Evolutionary conservation across 2,888 invertebrate species (phyloP), one percentile per base, ranked within the genome.

Genomic region (Tupiocoris notatus): DNA sequence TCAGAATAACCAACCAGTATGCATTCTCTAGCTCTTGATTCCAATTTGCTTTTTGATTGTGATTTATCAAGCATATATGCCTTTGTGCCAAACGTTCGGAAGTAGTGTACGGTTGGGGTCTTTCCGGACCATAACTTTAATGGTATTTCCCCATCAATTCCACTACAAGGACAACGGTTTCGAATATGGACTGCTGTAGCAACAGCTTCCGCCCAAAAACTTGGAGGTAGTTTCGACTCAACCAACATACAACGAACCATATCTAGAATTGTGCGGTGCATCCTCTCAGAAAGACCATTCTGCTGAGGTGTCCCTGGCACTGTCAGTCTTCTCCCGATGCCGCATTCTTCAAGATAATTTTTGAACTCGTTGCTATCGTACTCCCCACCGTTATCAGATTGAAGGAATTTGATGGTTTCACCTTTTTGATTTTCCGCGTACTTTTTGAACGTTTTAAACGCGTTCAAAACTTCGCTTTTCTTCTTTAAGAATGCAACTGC

Each of bases 261-360:
- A 12, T 58, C 58, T 2, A 58, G 58, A 6, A 58, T 6, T 2
- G 58, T 58, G 3, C 2, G 58, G 16, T 58, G 16, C n/a, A n/a
- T n/a, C n/a, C n/a, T n/a, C n/a, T n/a, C n/a, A n/a, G n/a, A n/a
- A n/a, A n/a, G n/a, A n/a, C 58, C 58, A 58, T 58, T 58, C 16
- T 58, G 58, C 58, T 58, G 16, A 12, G 58, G 58, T 12, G 58
- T 58, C 2, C 58, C 58, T 6, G 58, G 58, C 18, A 58, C 58
- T 6, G 6, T 58, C 2, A 58, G 16, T 12, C 58, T 58, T 58
- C 16, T 2, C 2, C 58, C 16, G 3, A 58, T 58, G 17, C 58
- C 58, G 56, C 79, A 74, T 18, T 57, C 70, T 77, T 79, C 78
- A 24, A 82, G 63, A 67, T 77, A 81, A 1, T 77, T 58, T 6